phyloP scores from a whole-genome alignment of 2,797 vertebrate species.

The Leptoclinus maculatus region DNA sequence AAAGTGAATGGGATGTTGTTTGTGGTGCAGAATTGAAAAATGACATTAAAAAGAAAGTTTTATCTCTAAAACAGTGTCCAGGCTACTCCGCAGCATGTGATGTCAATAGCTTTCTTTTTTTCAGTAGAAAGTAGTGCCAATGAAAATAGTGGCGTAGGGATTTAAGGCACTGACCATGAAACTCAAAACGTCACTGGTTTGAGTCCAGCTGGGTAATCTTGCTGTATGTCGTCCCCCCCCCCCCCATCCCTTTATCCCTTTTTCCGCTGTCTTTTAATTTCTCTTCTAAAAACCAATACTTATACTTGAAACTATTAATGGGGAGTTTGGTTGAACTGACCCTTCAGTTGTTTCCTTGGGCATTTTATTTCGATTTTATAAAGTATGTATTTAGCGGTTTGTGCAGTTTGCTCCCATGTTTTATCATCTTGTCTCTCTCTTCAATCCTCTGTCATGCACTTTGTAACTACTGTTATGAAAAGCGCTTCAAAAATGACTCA shows the following conservation, averaged over 20 bases:
- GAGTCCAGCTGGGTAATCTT: neutral
- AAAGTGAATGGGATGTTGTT: neutral
- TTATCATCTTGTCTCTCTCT: neutral
- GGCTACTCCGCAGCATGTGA: neutral
- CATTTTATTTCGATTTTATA: neutral
- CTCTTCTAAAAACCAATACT: neutral
- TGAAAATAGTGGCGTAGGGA: neutral
- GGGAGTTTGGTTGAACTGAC: neutral
- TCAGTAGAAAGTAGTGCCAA: neutral
- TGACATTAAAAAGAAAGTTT: neutral
- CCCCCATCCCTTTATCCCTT: neutral
- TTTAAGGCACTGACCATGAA: neutral
- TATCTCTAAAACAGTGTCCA: neutral
- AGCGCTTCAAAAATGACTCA: slow-evolving; percentile 29
- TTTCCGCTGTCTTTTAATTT: neutral
- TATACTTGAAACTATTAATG: neutral
- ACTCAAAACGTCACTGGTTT: neutral
- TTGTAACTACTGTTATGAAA: slow-evolving; percentile 35
- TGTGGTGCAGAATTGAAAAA: neutral
- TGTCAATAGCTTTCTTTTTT: neutral
- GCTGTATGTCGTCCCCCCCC: neutral
- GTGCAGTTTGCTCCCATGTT: neutral
- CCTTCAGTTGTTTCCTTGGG: neutral
- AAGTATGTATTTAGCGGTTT: slow-evolving; percentile 12
- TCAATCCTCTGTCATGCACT: slow-evolving; percentile 4